phyloP scores from a whole-genome alignment of 2,888 invertebrate genomes.

The Cataglyphis rosenhaueri region DNA sequence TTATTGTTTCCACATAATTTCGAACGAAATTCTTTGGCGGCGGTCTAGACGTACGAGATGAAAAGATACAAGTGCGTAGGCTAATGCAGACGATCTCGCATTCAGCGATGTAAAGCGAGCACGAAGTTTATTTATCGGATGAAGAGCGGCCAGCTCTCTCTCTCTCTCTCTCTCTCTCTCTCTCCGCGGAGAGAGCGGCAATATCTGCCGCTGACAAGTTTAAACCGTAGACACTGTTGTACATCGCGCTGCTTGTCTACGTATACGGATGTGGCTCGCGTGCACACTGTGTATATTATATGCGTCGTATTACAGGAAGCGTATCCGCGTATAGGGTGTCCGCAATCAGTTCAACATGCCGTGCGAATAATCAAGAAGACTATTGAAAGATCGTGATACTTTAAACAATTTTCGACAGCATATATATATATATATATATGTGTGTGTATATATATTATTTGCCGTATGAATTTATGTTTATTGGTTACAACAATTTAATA shows the following conservation, averaged over 20 bases:
- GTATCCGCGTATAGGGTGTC: constrained; percentile 35
- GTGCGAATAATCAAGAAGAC: background rate
- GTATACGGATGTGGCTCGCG: constrained; percentile 13
- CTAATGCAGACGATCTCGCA: constrained; percentile 13
- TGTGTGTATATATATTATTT: background rate
- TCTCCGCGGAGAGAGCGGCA: constrained; percentile 27
- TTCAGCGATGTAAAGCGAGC: constrained; percentile 30
- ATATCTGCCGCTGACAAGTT: constrained; percentile 63
- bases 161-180: constrained; percentile 36
- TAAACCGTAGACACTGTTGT: constrained; percentile 57
- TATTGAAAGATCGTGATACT: background rate
- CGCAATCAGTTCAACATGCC: background rate
- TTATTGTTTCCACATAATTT: background rate
- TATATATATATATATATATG: no score
- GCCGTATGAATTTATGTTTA: background rate
- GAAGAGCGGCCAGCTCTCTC: constrained; percentile 39
- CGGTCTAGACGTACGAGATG: constrained; percentile 9
- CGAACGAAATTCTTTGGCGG: background rate
- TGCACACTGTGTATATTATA: constrained; percentile 38
- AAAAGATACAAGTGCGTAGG: constrained; percentile 32
- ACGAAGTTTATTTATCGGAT: constrained; percentile 54
- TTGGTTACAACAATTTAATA: background rate
- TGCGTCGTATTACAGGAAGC: constrained; percentile 38
- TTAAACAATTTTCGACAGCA: background rate
- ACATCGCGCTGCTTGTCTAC: constrained; percentile 33